Base-by-base conservation (phyloP, 2,113 vertebrate genomes). In the Equus quagga region DNA sequence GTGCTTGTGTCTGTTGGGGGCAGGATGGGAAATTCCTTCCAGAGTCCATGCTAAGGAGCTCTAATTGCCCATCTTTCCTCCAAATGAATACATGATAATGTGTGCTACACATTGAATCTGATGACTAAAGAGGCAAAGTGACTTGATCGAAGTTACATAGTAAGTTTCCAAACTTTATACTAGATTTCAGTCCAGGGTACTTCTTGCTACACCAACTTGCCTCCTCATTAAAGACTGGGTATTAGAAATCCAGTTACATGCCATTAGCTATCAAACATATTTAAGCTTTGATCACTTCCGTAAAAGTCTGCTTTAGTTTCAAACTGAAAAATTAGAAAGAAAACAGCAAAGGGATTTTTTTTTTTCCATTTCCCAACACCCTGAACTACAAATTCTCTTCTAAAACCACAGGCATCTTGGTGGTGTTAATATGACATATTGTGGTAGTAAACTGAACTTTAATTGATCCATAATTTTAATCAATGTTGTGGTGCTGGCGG, bases 391-490 rank as follows among this genome's bases (percentile, higher is more conserved):
- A 65, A 44, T 69, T 83, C 54, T 33, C 49, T 70, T 54, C 6
- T 92, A 95, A 97, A 95, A 64, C 23, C 21, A 95, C 2, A 96
- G 51, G 23, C 13, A 84, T 87, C 72, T 96, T 94, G 65, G 81
- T 97, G 89, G 62, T 76, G 84, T 76, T 80, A n/a, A 87, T 12
- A 41, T 49, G 85, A 94, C 88, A 26, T 15, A 69, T 93, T 93
- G 75, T 93, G 18, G 10, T 58, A 92, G 10, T 95, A 81, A 94
- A 79, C 8, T 94, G 23, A 96, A 31, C 62, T 87, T 69, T 72
- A 97, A 97, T 88, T 92, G 0, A 62, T 96, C 23, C 28, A 87
- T 95, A 8, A 94, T 93, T 96, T 96, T 94, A 85, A 91, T 92
- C 41, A 17, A 54, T 95, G 1, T 86, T 97, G 56, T 0, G 13